Evolutionary conservation across 2,888 invertebrate species (phyloP).

Genomic region (Aquatica leii): DNA sequence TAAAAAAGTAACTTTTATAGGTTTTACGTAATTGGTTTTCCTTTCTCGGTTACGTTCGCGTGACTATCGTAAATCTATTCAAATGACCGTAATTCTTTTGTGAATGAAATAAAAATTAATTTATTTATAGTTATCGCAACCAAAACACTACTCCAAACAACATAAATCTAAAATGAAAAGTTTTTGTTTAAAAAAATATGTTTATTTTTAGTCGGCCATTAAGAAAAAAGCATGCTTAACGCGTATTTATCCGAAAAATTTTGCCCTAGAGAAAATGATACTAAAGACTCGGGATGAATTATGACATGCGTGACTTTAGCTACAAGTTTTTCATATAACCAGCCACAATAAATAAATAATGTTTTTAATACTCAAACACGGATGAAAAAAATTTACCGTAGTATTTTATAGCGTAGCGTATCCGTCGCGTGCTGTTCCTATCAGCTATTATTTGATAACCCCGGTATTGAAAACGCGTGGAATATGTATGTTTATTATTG

Average conservation of each 20-base stretch:
- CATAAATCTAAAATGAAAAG: neutral
- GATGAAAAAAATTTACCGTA: slow-evolving; percentile 26
- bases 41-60: neutral
- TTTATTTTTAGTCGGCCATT: no score
- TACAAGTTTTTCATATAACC: slow-evolving; percentile 23
- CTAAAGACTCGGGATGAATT: slow-evolving; percentile 7
- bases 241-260: neutral
- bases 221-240: neutral
- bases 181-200: slow-evolving; percentile 3
- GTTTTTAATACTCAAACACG: slow-evolving; percentile 23
- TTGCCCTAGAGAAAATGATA: neutral
- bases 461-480: slow-evolving; percentile 31
- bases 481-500: slow-evolving; percentile 32
- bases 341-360: slow-evolving; percentile 28
- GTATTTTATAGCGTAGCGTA: slow-evolving; percentile 27
- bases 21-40: no score
- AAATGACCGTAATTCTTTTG: neutral
- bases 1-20: no score
- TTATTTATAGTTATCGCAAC: neutral
- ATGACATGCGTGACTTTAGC: slow-evolving; percentile 24
- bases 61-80: slow-evolving; percentile 3
- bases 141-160: neutral
- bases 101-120: neutral
- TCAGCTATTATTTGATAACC: slow-evolving; percentile 31
- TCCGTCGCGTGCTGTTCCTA: slow-evolving; percentile 30